Evolutionary conservation across 37 sponge, comb jelly and placozoan genomes (phyloP), one percentile per base, ranked within the genome.

Genomic region (Chondrosia reniformis): DNA sequence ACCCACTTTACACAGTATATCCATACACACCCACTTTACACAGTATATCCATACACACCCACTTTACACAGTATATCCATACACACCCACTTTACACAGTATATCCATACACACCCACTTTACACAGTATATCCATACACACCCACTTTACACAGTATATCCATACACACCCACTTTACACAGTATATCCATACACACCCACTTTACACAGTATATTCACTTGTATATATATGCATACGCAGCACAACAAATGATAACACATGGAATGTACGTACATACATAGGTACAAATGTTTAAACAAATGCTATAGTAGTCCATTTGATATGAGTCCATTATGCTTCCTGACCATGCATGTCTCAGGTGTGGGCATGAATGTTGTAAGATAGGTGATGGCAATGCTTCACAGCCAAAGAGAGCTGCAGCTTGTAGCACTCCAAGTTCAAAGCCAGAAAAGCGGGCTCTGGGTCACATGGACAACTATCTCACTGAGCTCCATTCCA

Each of bases 331-430:
- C 52, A 19, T 15, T 49, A 49, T 49, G 52, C 52, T 6, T 59
- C 30, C 22, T 59, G n/a, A n/a, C 61, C 61, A 30, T 59, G 22
- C n/a, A 25, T 6, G 61, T 59, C 41, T 3, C 0, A 64, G 91
- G 17, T 85, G 91, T 85, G 91, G 91, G 3, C 91, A 85, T 79
- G 91, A 90, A 28, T 90, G 91, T 32, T 90, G 86, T 62, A 85
- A 77, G 83, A 40, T 28, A 77, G 91, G 86, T 33, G 36, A 80
- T 8, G 45, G 32, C 1, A n/a, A n/a, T n/a, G n/a, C n/a, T n/a
- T n/a, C n/a, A n/a, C n/a, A 33, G 42, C 40, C 63, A 57, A 66
- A 45, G 6, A 0, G 45, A 72, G 25, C 54, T 1, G 15, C 28
- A 76, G 40, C 25, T 43, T 21, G n/a, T 31, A 77, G 31, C 5